Evolutionary conservation across 2,888 invertebrate genomes (phyloP).

Genomic region (Artemia sinica): DNA sequence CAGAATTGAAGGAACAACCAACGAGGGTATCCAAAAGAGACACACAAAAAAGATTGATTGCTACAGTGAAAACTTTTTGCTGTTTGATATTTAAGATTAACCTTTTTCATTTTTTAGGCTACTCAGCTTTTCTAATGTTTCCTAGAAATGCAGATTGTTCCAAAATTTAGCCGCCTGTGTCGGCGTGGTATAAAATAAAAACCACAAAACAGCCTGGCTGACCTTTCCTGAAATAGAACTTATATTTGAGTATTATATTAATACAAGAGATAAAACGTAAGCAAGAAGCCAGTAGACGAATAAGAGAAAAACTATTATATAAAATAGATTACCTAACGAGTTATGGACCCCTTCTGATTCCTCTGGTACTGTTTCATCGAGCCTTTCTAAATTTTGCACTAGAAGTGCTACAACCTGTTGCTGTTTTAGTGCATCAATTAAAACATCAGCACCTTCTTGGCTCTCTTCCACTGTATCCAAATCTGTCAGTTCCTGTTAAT

Average conservation of each 20-base stretch:
- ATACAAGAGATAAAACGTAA: background rate
- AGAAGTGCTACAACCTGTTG: constrained; percentile 76
- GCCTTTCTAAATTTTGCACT: constrained; percentile 76
- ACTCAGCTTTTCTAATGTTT: no score
- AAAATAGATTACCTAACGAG: constrained; percentile 46
- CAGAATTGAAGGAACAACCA: no score
- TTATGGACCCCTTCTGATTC: constrained; percentile 93
- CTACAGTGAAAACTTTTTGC: no score
- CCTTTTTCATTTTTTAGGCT: no score
- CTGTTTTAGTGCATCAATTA: constrained; percentile 71
- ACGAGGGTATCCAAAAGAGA: no score
- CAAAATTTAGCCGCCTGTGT: no score
- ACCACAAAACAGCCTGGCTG: background rate
- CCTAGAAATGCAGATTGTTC: no score
- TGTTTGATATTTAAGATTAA: no score
- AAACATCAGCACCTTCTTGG: constrained; percentile 67
- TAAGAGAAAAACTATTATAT: background rate
- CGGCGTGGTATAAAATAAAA: constrained; percentile 3
- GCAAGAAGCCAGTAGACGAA: constrained; percentile 1
- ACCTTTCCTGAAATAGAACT: no score
- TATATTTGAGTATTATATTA: no score
- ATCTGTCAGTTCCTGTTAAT: constrained; percentile 65
- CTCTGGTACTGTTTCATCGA: constrained; percentile 82
- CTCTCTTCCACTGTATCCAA: constrained; percentile 88
- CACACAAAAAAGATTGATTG: no score